phyloP scores from a whole-genome alignment of 2,113 vertebrate genomes.

The Corythaeola cristata region DNA sequence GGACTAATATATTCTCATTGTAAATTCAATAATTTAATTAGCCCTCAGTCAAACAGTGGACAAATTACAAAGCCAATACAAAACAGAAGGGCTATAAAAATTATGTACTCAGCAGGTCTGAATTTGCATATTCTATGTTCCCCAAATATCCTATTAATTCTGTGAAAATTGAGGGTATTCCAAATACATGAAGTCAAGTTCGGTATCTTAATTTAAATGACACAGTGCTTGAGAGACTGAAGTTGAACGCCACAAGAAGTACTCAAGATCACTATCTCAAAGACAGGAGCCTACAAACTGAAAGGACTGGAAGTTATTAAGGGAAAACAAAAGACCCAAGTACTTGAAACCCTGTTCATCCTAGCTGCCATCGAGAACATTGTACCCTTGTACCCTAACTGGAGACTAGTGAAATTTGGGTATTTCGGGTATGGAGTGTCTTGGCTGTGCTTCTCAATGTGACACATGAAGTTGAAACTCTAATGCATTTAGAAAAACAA shows the following conservation, averaged over 20 bases:
- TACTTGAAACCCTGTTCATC: background rate
- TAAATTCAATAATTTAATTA: slow-evolving; percentile 46
- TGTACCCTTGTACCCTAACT: background rate
- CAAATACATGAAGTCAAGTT: background rate
- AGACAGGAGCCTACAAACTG: background rate
- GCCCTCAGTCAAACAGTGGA: background rate
- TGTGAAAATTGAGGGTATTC: background rate
- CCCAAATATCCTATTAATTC: background rate
- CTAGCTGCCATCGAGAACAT: background rate
- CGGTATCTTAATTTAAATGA: background rate
- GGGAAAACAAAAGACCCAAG: background rate
- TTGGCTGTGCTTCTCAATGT: background rate
- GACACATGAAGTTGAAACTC: background rate
- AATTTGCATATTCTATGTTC: background rate
- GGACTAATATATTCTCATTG: background rate
- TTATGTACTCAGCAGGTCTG: background rate
- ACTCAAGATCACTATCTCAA: background rate
- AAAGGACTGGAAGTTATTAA: background rate
- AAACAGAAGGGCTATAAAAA: slow-evolving; percentile 28
- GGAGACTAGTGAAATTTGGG: background rate
- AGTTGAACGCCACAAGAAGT: background rate
- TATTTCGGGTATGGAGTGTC: background rate
- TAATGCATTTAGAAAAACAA: background rate
- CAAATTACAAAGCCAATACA: slow-evolving; percentile 7
- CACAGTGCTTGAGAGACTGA: background rate